Percentiles rank a stretch among this genome's conserved stretches.
These are phyloP conservation scores for Paramuricea clavata DNA, from an alignment of 92 coral and sea anemone species.

Conservation along the genomic window DNA sequence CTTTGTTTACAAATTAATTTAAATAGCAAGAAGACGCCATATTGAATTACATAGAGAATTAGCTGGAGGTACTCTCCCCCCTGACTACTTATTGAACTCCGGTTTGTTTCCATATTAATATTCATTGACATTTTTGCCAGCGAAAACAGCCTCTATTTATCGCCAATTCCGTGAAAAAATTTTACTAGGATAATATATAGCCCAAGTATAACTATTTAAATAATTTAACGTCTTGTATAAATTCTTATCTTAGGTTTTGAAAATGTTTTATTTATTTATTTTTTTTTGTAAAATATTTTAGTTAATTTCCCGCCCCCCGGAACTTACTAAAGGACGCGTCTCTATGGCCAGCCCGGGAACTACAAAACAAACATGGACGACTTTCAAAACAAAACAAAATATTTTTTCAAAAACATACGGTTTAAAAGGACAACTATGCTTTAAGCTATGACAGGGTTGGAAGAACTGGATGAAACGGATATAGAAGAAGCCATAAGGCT, in stretches of 20 bases:
- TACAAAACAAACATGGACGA: slow-evolving; percentile 50
- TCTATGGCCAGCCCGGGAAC: slow-evolving; percentile 34
- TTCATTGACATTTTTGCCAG: too few relatives aligned
- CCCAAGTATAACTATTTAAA: background rate
- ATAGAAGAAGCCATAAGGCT: slow-evolving; percentile 96
- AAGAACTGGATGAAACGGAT: slow-evolving; percentile 82
- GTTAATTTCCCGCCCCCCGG: background rate
- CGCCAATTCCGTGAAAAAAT: too few relatives aligned
- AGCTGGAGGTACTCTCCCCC: background rate
- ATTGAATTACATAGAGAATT: background rate
- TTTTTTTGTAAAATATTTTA: background rate
- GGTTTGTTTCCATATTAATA: too few relatives aligned
- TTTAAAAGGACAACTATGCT: slow-evolving; percentile 5
- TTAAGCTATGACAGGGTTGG: slow-evolving; percentile 79
- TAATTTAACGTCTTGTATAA: background rate
- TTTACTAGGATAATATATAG: background rate
- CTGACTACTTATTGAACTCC: too few relatives aligned
- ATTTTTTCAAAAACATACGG: background rate
- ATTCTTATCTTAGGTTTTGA: background rate
- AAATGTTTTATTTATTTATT: background rate
- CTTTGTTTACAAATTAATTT: background rate
- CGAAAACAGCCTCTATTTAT: background rate
- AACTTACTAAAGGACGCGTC: slow-evolving; percentile 31
- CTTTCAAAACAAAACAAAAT: background rate
- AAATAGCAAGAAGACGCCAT: background rate